Conservation (phyloP, 2,888 invertebrate genomes). For the Sminthurides aquaticus region DNA sequence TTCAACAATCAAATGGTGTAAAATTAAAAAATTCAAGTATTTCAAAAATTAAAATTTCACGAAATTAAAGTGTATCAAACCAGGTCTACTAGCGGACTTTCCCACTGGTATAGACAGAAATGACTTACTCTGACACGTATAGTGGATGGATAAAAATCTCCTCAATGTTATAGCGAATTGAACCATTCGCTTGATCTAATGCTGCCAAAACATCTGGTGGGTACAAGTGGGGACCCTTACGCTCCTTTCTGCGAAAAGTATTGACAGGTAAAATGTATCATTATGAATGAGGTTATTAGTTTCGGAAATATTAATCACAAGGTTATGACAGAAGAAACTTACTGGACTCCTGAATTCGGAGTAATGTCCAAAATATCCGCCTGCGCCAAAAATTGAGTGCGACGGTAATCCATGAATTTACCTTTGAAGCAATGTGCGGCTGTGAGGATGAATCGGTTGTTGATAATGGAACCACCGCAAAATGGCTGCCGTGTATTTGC, state of each 20-base stretch:
- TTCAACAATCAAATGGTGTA: too few species aligned
- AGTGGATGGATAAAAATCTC: constrained; percentile 40
- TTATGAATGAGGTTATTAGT: too few species aligned
- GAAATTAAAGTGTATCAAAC: background rate
- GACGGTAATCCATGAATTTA: constrained; percentile 17
- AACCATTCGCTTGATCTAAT: constrained; percentile 30
- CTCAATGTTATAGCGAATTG: constrained; percentile 26
- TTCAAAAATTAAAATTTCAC: background rate
- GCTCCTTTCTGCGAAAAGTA: too few species aligned
- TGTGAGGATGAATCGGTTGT: constrained; percentile 22
- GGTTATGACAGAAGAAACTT: background rate
- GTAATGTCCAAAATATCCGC: constrained; percentile 19
- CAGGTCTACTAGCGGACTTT: background rate
- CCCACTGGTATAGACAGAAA: too few species aligned
- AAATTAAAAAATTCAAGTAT: background rate
- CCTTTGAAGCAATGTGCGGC: constrained; percentile 28
- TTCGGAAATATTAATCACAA: too few species aligned
- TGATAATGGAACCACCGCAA: constrained; percentile 27
- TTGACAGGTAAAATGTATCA: too few species aligned
- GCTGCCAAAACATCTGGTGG: constrained; percentile 13
- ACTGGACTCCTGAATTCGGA: constrained; percentile 18
- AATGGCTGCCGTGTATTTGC: constrained; percentile 35
- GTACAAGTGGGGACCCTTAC: constrained; percentile 27
- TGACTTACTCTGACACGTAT: constrained; percentile 36
- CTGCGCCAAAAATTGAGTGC: constrained; percentile 18